Evolutionary conservation across 1,140 invertebrate species (phyloP).

Genomic region (Cataglyphis hispanica): DNA sequence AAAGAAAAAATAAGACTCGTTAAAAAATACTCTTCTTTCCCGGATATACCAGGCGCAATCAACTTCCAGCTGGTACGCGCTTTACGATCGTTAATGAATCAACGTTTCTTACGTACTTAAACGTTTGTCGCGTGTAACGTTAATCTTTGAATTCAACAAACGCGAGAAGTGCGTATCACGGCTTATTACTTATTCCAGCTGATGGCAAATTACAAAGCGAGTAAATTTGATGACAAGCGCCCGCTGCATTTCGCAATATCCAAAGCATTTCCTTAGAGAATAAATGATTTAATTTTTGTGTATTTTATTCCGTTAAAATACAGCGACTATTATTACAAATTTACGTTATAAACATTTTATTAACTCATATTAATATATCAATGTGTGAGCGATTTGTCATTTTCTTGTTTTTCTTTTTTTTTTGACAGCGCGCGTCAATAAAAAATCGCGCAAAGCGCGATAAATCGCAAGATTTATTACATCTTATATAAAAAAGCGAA

Average conservation of each 20-base stretch:
- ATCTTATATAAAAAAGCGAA: background rate
- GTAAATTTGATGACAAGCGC: background rate
- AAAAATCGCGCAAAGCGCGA: background rate
- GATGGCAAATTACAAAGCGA: conserved; percentile 13
- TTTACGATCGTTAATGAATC: conserved; percentile 80
- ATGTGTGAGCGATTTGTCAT: background rate
- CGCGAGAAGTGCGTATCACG: background rate
- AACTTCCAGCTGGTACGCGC: conserved; percentile 42
- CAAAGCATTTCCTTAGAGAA: background rate
- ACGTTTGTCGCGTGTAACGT: conserved; percentile 69
- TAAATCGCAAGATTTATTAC: conserved; percentile 37
- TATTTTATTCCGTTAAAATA: background rate
- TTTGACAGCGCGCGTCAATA: background rate
- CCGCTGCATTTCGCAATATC: background rate
- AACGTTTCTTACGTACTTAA: conserved; percentile 49
- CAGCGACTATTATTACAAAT: background rate
- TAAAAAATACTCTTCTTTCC: conserved; percentile 66
- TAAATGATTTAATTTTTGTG: background rate
- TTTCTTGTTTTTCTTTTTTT: background rate
- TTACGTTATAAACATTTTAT: background rate
- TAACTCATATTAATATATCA: background rate
- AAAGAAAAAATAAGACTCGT: conserved; percentile 70
- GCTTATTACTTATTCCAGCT: conserved; percentile 54
- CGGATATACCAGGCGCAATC: conserved; percentile 49
- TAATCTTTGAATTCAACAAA: conserved; percentile 40